Percentiles rank a stretch among this genome's conserved stretches.
These are phyloP conservation scores for Drosophila rellima DNA, from an alignment of 2,888 invertebrate species.

Conservation along the genomic window DNA sequence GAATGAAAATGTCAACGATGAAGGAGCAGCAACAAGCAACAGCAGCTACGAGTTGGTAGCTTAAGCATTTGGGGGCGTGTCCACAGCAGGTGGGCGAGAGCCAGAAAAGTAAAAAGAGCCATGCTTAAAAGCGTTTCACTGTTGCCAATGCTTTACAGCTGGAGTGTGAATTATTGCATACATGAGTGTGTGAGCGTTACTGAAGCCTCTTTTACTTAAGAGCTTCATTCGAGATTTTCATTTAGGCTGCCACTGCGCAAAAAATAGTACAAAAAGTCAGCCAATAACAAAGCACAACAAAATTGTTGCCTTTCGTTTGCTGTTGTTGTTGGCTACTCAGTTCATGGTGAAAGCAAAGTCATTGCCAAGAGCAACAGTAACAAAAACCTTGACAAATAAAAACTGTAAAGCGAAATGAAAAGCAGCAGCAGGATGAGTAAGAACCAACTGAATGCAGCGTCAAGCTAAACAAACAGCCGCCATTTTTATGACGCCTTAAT, in stretches of 20 bases:
- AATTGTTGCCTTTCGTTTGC: slow-evolving; percentile 31
- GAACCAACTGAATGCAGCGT: slow-evolving; percentile 31
- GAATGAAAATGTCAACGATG: slow-evolving; percentile 82
- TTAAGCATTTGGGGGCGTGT: slow-evolving; percentile 27
- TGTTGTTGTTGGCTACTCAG: slow-evolving; percentile 56
- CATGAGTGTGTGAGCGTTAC: slow-evolving; percentile 30
- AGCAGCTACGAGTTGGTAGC: slow-evolving; percentile 33
- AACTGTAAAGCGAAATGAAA: slow-evolving; percentile 36
- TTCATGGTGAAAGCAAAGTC: slow-evolving; percentile 58
- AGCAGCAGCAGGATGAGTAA: slow-evolving; percentile 4
- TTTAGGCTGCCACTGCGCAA: slow-evolving; percentile 40
- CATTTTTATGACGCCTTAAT: slow-evolving; percentile 62
- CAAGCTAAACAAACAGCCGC: slow-evolving; percentile 66
- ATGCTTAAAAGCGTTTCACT: slow-evolving; percentile 74
- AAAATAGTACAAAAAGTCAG: slow-evolving; percentile 1
- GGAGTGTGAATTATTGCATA: slow-evolving; percentile 75
- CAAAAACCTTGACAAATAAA: slow-evolving; percentile 49
- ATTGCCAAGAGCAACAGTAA: slow-evolving; percentile 73
- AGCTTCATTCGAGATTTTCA: slow-evolving; percentile 61
- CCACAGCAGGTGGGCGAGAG: slow-evolving; percentile 57
- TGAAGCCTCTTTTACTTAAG: slow-evolving; percentile 59
- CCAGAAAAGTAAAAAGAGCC: slow-evolving; percentile 25
- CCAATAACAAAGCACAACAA: slow-evolving; percentile 26
- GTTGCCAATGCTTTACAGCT: slow-evolving; percentile 48
- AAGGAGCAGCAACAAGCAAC: slow-evolving; percentile 34